These are phyloP conservation scores for Heterodera carotae DNA, from an alignment of 1,140 invertebrate genomes.

Conservation along the genomic window DNA sequence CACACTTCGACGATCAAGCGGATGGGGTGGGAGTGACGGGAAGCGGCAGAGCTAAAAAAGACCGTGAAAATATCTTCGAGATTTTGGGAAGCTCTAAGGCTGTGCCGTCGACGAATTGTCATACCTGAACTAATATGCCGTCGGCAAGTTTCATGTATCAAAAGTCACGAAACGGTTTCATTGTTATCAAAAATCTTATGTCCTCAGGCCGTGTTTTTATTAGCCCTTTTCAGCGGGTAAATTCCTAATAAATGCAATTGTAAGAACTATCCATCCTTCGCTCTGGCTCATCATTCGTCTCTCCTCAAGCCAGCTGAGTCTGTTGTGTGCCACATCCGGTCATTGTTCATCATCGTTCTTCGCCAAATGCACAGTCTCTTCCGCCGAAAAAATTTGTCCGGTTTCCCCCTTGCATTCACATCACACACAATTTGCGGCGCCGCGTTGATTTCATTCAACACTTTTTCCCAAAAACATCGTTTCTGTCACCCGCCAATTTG, in stretches of 20 bases:
- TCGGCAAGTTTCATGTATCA: too few relatives aligned
- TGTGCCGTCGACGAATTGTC: too few relatives aligned
- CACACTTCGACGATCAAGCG: neutral
- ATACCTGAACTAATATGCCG: too few relatives aligned
- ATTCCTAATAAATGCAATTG: too few relatives aligned
- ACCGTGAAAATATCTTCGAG: too few relatives aligned
- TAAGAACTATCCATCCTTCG: too few relatives aligned
- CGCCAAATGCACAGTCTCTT: neutral
- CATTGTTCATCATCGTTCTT: neutral
- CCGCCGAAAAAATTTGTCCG: neutral
- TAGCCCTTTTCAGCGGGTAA: too few relatives aligned
- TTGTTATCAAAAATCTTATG: too few relatives aligned
- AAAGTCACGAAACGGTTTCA: too few relatives aligned
- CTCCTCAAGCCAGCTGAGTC: too few relatives aligned
- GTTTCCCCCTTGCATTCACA: neutral
- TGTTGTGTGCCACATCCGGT: neutral
- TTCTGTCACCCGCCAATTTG: conserved; percentile 5
- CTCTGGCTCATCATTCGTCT: neutral
- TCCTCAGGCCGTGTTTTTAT: too few relatives aligned
- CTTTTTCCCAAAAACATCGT: neutral
- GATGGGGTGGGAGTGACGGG: neutral
- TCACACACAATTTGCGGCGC: neutral
- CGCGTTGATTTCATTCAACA: neutral
- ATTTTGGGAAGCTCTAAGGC: too few relatives aligned
- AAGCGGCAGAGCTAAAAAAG: neutral